Conservation (phyloP, 1,140 invertebrate genomes). For the Zaprionus tsacasi region DNA sequence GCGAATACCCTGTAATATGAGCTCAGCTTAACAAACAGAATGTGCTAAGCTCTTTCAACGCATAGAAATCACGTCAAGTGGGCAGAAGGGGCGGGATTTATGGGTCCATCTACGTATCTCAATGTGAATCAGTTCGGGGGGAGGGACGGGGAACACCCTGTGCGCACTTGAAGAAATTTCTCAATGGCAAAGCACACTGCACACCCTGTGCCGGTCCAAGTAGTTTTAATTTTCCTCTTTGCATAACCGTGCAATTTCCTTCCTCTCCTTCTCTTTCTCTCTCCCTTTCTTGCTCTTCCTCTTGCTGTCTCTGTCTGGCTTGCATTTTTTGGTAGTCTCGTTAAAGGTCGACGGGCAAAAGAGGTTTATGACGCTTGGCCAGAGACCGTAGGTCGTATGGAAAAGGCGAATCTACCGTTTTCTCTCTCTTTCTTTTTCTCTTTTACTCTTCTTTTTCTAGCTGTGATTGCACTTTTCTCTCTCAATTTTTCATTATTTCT, state of each 20-base stretch:
- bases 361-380: conserved; percentile 12
- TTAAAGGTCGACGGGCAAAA: conserved; percentile 11
- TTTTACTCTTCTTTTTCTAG: not conserved
- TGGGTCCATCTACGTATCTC: not conserved
- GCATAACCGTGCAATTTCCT: conserved; percentile 1
- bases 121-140: not conserved
- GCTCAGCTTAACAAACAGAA: not conserved
- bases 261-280: not conserved
- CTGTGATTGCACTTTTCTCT: conserved; percentile 34
- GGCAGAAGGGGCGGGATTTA: too few relatives aligned
- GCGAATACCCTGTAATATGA: not conserved
- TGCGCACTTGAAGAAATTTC: not conserved
- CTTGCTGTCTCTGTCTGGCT: not conserved
- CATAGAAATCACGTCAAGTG: too few relatives aligned
- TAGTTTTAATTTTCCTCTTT: conserved; percentile 4
- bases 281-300: not conserved
- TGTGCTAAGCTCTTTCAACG: not conserved
- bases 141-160: not conserved
- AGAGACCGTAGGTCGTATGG: not conserved
- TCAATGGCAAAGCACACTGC: conserved; percentile 2
- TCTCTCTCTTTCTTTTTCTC: conserved; percentile 10
- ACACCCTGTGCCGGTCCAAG: not conserved
- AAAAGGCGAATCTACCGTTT: not conserved
- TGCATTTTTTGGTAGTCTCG: conserved; percentile 6
- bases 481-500: not conserved